Percentiles rank a stretch among this genome's conserved stretches.
phyloP scores from a whole-genome alignment of 2,888 invertebrate species.

The Ophonus ardosiacus region DNA sequence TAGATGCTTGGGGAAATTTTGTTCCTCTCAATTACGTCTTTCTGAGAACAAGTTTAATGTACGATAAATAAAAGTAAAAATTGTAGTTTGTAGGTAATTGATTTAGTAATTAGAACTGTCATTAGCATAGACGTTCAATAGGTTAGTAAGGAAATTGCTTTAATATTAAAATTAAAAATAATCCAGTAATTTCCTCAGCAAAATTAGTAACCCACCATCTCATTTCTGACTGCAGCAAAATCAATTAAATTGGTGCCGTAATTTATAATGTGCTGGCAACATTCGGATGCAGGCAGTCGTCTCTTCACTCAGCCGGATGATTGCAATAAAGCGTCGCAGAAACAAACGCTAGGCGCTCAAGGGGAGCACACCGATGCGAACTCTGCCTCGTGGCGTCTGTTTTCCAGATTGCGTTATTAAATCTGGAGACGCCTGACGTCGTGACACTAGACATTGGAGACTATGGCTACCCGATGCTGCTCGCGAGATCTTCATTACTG shows the following conservation, averaged over 20 bases:
- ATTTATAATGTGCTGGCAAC: constrained; percentile 25
- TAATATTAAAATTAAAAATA: neutral
- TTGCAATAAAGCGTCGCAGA: constrained; percentile 45
- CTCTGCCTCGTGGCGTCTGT: constrained; percentile 3
- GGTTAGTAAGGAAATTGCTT: neutral
- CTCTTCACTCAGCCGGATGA: constrained; percentile 45
- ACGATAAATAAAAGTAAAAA: too few species aligned
- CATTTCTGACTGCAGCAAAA: constrained; percentile 5
- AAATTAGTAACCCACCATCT: constrained; percentile 7
- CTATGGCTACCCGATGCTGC: neutral
- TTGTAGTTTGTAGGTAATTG: neutral
- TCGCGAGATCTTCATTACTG: constrained; percentile 46
- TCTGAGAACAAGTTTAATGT: too few species aligned
- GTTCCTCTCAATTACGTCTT: too few species aligned
- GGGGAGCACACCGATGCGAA: neutral
- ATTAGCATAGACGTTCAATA: neutral
- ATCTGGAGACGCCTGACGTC: constrained; percentile 49
- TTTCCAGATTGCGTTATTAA: constrained; percentile 58
- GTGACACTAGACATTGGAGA: neutral
- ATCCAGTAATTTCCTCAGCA: neutral
- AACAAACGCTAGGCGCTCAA: neutral
- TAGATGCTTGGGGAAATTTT: too few species aligned
- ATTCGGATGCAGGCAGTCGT: constrained; percentile 36
- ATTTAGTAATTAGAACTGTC: neutral
- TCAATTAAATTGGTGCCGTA: constrained; percentile 28